Conservation (phyloP, 2,888 invertebrate genomes). For the Amphipyra berbera region DNA sequence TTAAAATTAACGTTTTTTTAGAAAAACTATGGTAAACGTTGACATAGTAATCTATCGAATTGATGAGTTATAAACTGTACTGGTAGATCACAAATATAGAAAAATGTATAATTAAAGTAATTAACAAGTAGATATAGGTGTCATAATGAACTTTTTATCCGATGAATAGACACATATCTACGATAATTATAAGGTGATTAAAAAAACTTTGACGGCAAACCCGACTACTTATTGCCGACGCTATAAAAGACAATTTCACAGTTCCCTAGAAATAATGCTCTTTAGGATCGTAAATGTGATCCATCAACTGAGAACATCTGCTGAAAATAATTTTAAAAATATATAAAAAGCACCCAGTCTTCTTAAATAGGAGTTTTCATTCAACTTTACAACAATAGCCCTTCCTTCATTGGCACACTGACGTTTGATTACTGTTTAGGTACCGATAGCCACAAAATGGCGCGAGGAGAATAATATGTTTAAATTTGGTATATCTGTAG, state of each 20-base stretch:
- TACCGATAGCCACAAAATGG: constrained; percentile 72
- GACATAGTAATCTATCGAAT: constrained; percentile 17
- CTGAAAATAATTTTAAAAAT: constrained; percentile 87
- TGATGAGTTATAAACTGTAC: constrained; percentile 1
- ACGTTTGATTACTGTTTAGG: constrained; percentile 84
- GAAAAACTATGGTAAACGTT: constrained; percentile 19
- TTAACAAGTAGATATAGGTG: constrained; percentile 6
- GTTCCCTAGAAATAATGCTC: constrained; percentile 75
- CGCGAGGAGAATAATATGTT: constrained; percentile 1
- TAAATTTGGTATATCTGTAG: neutral
- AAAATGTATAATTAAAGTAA: constrained; percentile 5
- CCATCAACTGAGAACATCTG: constrained; percentile 86
- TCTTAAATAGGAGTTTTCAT: constrained; percentile 89
- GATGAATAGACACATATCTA: constrained; percentile 21
- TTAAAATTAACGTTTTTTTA: constrained; percentile 41
- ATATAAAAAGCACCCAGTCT: constrained; percentile 81
- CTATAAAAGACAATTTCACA: constrained; percentile 83
- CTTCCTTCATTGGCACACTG: constrained; percentile 89
- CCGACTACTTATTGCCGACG: constrained; percentile 13
- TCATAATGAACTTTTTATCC: constrained; percentile 4
- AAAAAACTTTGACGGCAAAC: constrained; percentile 19
- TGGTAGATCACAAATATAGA: neutral
- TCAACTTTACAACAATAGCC: constrained; percentile 87
- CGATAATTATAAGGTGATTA: constrained; percentile 39
- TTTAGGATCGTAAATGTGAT: constrained; percentile 77